Conservation (phyloP, 2,113 vertebrate genomes). For the Ptyas mucosa region DNA sequence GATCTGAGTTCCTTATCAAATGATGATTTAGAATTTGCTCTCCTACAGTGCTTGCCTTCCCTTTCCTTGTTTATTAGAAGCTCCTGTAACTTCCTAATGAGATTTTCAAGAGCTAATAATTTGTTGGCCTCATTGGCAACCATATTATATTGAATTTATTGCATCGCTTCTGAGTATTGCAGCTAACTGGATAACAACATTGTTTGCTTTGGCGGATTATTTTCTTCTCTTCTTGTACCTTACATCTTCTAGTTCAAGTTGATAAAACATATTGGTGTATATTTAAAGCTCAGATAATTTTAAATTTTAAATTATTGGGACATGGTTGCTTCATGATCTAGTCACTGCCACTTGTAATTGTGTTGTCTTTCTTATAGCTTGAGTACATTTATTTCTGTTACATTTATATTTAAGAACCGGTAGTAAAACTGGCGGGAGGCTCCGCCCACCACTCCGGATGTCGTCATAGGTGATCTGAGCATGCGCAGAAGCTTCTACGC, state of each 20-base stretch:
- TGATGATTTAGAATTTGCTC: background rate
- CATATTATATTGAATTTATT: background rate
- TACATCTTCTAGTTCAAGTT: background rate
- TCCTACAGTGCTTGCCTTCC: background rate
- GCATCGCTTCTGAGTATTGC: background rate
- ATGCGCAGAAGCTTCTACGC: too few relatives aligned
- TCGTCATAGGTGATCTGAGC: too few relatives aligned
- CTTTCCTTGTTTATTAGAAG: background rate
- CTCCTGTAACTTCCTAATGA: background rate
- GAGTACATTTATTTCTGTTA: background rate
- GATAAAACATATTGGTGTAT: background rate
- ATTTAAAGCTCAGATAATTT: background rate
- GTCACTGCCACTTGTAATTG: background rate
- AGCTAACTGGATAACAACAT: background rate
- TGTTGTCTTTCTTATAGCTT: background rate
- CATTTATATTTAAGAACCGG: background rate
- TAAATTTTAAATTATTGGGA: background rate
- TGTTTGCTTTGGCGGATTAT: background rate
- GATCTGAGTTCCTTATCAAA: background rate
- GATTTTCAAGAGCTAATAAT: background rate
- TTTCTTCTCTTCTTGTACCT: background rate
- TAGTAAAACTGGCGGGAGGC: too few relatives aligned
- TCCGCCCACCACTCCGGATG: too few relatives aligned
- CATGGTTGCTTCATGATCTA: background rate
- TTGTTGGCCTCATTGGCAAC: background rate